Evolutionary conservation across 1,140 invertebrate genomes (phyloP), one percentile per base, ranked within the genome.

Genomic region (Anagrus nilaparvatae): DNA sequence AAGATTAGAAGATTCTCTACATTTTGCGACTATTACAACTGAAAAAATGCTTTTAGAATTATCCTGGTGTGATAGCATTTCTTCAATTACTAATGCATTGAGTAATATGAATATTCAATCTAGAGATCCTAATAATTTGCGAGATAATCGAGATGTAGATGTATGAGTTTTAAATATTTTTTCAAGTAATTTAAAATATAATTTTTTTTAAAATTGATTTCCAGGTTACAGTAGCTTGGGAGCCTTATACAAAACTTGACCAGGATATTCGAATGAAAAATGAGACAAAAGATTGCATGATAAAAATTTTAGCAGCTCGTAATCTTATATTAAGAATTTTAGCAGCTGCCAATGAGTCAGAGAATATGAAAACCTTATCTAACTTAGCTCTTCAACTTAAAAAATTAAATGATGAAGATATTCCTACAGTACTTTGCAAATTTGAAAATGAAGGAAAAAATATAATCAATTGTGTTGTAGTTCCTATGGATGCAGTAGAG

Each of bases 41-140:
- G 90, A 94, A 65, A 78, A 80, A 43, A 80, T 85, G 63, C 62
- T 93, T 19, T 66, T 90, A 20, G 83, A 86, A 58, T 62, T 92
- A 43, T 74, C 86, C 21, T 63, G 74, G 49, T 61, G 67, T 48
- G 57, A 64, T 47, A 64, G 48, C 52, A 43, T 49, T 8, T 44
- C 51, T 6, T 41, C 52, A n/a, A 41, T 69, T 5, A 50, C 60
- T 13, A 51, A 53, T 29, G 54, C 57, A 7, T 51, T 67, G 21
- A 50, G 46, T 28, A 55, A 50, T 35, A 74, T 79, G 72, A 70
- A 75, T 30, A 68, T 79, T 35, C 69, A 74, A 53, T 60, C 67
- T 16, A 67, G 69, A 19, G 53, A 63, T 36, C 74, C 69, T 66
- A 57, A 69, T 34, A 53, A 67, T 33, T 51, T 79, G 3, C 54